These are phyloP conservation scores for Scartelaos histophorus DNA, from an alignment of 2,113 vertebrate species.

Conservation along the genomic window DNA sequence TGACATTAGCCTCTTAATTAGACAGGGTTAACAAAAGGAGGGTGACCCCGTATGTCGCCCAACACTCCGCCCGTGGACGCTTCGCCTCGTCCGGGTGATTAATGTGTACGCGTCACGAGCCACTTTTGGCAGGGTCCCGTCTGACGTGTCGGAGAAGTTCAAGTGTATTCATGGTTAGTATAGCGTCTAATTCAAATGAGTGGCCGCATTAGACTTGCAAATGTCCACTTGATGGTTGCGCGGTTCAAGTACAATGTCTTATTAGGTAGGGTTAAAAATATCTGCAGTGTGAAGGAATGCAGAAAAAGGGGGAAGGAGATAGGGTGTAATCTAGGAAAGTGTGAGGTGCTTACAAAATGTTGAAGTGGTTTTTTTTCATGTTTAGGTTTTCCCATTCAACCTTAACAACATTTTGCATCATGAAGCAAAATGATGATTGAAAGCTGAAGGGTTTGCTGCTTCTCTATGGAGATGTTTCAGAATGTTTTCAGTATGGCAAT, in stretches of 20 bases:
- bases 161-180: constrained; percentile 81
- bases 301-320: neutral
- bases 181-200: constrained; percentile 83
- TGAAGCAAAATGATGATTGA: too few species aligned
- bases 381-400: neutral
- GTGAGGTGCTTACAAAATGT: neutral
- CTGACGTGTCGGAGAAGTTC: constrained; percentile 81
- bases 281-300: constrained; percentile 9
- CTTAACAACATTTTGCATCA: too few species aligned
- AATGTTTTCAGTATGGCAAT: too few species aligned
- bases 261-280: constrained; percentile 49
- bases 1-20: constrained; percentile 72
- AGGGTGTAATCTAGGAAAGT: neutral
- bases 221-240: constrained; percentile 73
- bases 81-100: constrained; percentile 68
- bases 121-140: constrained; percentile 79
- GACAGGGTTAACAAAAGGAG: constrained; percentile 71
- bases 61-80: constrained; percentile 47
- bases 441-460: too few species aligned
- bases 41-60: constrained; percentile 43
- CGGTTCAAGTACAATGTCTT: constrained; percentile 68
- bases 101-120: constrained; percentile 71
- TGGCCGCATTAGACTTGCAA: constrained; percentile 84
- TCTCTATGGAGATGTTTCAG: too few species aligned
- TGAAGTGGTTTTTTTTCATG: neutral